Evolutionary conservation across 2,888 invertebrate species (phyloP).

Genomic region (Rhingia campestris): DNA sequence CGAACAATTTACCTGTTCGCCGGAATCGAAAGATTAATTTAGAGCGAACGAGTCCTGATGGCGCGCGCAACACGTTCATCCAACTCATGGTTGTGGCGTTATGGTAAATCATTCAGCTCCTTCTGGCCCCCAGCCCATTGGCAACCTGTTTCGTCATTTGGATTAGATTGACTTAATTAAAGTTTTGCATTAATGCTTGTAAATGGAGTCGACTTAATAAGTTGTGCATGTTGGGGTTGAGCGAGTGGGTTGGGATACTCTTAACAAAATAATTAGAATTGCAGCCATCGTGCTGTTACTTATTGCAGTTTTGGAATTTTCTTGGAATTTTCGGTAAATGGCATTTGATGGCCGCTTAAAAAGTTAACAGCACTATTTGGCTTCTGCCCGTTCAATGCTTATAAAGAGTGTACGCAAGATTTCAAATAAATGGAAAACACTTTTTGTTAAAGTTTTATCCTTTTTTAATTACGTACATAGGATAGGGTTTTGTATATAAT

Average conservation of each 20-base stretch:
- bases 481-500: no score
- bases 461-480: no score
- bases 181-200: slow-evolving; percentile 69
- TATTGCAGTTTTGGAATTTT: slow-evolving; percentile 57
- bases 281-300: slow-evolving; percentile 44
- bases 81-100: slow-evolving; percentile 17
- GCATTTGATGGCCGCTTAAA: neutral
- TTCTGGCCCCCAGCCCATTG: neutral
- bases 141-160: slow-evolving; percentile 56
- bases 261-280: slow-evolving; percentile 24
- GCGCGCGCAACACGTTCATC: slow-evolving; percentile 41
- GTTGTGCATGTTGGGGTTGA: neutral
- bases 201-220: slow-evolving; percentile 59
- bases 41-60: slow-evolving; percentile 28
- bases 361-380: no score
- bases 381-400: no score
- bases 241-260: neutral
- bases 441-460: no score
- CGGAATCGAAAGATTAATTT: slow-evolving; percentile 56
- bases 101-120: slow-evolving; percentile 48
- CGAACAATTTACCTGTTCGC: slow-evolving; percentile 52
- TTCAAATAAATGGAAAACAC: no score
- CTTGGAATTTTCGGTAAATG: slow-evolving; percentile 44
- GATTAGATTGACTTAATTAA: slow-evolving; percentile 74
- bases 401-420: no score